Conservation (phyloP, 2,888 invertebrate genomes). For the Herminia tarsipennalis region DNA sequence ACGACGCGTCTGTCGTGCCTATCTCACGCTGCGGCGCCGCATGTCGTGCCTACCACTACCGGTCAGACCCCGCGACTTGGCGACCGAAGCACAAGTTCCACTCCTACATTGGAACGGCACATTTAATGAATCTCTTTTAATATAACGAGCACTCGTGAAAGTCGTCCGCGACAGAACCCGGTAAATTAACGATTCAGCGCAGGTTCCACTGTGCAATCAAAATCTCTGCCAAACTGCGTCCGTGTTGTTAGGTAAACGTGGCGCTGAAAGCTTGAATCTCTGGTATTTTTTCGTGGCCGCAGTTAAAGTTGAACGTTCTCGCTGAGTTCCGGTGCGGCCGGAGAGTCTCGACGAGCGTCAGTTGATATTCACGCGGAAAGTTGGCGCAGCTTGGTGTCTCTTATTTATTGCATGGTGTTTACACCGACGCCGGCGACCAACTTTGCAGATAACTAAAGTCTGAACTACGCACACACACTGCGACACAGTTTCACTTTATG, state of each 20-base stretch:
- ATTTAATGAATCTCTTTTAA: not conserved
- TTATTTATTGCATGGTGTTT: not conserved
- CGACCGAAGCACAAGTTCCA: no score
- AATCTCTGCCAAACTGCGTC: conserved; percentile 1
- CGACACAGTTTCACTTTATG: not conserved
- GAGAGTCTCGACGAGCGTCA: not conserved
- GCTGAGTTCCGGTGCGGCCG: not conserved
- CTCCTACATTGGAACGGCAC: no score
- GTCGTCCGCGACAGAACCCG: not conserved
- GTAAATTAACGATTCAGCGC: conserved; percentile 1
- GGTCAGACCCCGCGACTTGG: no score
- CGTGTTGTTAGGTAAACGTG: not conserved
- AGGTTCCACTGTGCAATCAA: not conserved
- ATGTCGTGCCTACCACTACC: no score
- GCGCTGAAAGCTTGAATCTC: not conserved
- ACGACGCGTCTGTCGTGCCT: not conserved
- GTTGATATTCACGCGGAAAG: not conserved
- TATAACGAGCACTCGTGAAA: not conserved
- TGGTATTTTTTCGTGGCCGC: not conserved
- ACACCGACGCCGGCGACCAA: not conserved
- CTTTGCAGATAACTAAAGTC: not conserved
- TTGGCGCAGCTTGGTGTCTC: not conserved
- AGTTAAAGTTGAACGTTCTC: not conserved
- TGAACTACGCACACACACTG: not conserved
- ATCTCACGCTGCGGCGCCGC: no score